These are phyloP conservation scores for Gymnoscopelus braueri DNA, from an alignment of 2,797 vertebrate species.

Conservation along the genomic window DNA sequence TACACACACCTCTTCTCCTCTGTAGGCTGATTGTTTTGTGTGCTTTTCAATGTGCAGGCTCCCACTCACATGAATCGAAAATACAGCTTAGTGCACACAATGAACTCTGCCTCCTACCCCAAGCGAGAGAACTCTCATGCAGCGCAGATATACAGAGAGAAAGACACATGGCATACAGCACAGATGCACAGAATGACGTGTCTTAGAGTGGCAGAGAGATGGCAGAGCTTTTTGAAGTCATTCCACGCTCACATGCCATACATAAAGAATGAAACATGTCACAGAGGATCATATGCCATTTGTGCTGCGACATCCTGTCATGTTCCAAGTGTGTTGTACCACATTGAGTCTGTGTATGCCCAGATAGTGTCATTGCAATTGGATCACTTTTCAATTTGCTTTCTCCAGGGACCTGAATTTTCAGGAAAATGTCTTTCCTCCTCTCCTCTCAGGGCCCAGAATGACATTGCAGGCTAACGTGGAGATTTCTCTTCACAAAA, in stretches of 20 bases:
- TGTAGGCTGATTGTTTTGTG: neutral
- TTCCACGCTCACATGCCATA: neutral
- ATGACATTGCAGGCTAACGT: constrained; percentile 28
- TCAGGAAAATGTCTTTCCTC: constrained; percentile 11
- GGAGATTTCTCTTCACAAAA: constrained; percentile 29
- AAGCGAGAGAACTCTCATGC: too few relatives aligned
- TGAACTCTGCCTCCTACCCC: too few relatives aligned
- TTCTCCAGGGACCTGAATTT: constrained; percentile 11
- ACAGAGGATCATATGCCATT: constrained; percentile 14
- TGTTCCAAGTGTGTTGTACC: constrained; percentile 31
- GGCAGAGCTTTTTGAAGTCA: constrained; percentile 11
- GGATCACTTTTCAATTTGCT: neutral
- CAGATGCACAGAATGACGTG: neutral
- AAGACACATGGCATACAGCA: neutral
- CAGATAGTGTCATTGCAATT: neutral
- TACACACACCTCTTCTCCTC: neutral
- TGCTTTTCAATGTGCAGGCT: neutral
- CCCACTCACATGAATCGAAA: neutral
- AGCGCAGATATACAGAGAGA: neutral
- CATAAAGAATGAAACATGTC: constrained; percentile 9
- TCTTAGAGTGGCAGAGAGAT: constrained; percentile 4
- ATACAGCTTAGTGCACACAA: neutral
- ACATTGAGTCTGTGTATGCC: constrained; percentile 15
- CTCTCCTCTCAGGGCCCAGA: constrained; percentile 18
- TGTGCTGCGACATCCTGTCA: constrained; percentile 30